Evolutionary conservation across 1,140 invertebrate species (phyloP), one percentile per base, ranked within the genome.

Genomic region (Temnothorax nylanderi): DNA sequence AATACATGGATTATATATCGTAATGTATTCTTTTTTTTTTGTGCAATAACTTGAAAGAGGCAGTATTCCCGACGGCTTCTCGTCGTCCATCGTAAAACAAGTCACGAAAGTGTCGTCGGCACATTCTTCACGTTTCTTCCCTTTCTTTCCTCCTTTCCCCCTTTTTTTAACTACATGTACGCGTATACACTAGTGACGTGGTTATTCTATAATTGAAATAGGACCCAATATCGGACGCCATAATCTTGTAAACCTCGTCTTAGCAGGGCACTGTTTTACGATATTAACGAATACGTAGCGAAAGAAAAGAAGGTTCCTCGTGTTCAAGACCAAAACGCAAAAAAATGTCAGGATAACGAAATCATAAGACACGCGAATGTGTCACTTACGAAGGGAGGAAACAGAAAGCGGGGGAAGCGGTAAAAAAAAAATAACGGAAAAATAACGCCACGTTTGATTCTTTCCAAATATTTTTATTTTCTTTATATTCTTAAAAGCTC

Each of bases 401-500:
- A 86, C 47, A 62, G 62, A 67, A 88, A 87, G 77, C 44, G 58
- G 26, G 26, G 26, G 1, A 54, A 76, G 76, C 88, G 85, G 54
- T 81, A 72, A 62, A 88, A 82, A 89, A 78, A 89, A 78, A 87
- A 85, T 87, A 89, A 91, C 85, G 62, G 85, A 82, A 91, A 26
- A 26, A 26, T 26, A 26, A 91, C 77, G 76, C 60, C 88, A 91
- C 82, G 62, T 85, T 74, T 89, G 76, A 86, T 86, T 89, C 10
- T 89, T 93, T 92, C 74, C 89, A 93, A 91, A 88, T 91, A 93
- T 88, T 93, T 93, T 93, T 93, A 93, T 93, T 93, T 88, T 89
- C 72, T 90, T 92, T 92, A 91, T 92, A 90, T 80, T 92, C 77
- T 89, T 92, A 92, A 88, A 89, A 87, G 89, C 89, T 85, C 71